Percentiles rank a stretch among this genome's conserved stretches.
Evolutionary conservation across 2,113 vertebrate species (phyloP).

Genomic region (Ginglymostoma cirratum): DNA sequence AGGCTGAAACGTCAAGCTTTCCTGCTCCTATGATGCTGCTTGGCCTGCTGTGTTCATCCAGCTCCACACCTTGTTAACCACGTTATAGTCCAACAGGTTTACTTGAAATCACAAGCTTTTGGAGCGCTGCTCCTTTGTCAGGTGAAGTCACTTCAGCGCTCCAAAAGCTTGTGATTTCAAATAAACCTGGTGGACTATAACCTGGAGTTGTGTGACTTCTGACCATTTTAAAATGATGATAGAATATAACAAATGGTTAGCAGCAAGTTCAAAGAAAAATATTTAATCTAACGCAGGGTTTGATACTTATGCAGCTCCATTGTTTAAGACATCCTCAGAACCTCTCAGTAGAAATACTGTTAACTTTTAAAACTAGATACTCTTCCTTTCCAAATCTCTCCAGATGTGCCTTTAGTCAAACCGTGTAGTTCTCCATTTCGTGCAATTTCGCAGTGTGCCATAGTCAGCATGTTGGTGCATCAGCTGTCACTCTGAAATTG

Average conservation of each 20-base stretch:
- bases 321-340: background rate
- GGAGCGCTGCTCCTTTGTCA: too few relatives aligned
- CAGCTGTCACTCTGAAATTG: background rate
- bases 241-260: background rate
- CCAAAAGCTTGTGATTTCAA: too few relatives aligned
- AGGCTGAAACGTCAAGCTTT: too few relatives aligned
- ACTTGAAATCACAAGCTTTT: too few relatives aligned
- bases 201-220: too few relatives aligned
- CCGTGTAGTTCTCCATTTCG: background rate
- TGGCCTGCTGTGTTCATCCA: too few relatives aligned
- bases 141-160: too few relatives aligned
- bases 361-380: background rate
- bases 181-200: too few relatives aligned
- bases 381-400: background rate
- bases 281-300: background rate
- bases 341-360: background rate
- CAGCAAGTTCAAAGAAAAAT: background rate
- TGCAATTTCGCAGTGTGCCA: background rate
- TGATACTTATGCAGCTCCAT: background rate
- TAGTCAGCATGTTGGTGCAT: background rate
- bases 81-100: too few relatives aligned
- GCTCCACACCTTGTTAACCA: too few relatives aligned
- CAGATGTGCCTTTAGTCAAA: background rate
- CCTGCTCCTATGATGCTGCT: too few relatives aligned
- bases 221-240: background rate